Evolutionary conservation across 1,140 invertebrate genomes (phyloP).

Genomic region (Rhagoletis zephyria): DNA sequence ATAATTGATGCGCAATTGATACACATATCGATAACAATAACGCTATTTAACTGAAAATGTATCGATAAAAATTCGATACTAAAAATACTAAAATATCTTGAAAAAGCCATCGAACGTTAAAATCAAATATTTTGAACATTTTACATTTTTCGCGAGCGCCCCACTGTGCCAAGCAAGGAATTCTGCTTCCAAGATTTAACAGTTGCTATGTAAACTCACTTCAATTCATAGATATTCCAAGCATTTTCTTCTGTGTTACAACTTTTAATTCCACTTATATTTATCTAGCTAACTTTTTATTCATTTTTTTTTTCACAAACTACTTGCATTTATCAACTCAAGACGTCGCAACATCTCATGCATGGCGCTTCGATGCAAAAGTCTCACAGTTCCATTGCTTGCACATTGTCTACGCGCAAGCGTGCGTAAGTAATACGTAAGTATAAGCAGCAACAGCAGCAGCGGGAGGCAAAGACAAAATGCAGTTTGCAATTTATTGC

Average conservation of each 20-base stretch:
- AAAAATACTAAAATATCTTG: too few species aligned
- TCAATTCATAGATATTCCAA: not conserved
- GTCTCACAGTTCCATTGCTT: constrained; percentile 33
- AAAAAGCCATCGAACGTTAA: too few species aligned
- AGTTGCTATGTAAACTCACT: too few species aligned
- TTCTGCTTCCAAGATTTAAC: too few species aligned
- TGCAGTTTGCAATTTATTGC: constrained; percentile 34
- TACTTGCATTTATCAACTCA: constrained; percentile 24
- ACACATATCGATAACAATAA: too few species aligned
- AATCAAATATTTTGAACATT: too few species aligned
- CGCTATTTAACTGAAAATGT: too few species aligned
- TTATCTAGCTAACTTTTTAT: not conserved
- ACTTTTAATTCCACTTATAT: constrained; percentile 26
- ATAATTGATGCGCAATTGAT: too few species aligned
- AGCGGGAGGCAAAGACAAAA: not conserved
- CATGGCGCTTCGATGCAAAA: not conserved
- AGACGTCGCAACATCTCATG: constrained; percentile 11
- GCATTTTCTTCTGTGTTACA: too few species aligned
- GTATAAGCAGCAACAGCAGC: not conserved
- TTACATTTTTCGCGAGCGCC: too few species aligned
- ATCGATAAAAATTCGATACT: too few species aligned
- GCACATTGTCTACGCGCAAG: constrained; percentile 2
- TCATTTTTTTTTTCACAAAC: not conserved
- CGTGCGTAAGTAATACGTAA: constrained; percentile 11
- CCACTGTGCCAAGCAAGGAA: too few species aligned